Percentiles rank a stretch among this genome's conserved stretches.
Evolutionary conservation across 2,888 invertebrate genomes (phyloP).

Genomic region (Limnephilus lunatus): DNA sequence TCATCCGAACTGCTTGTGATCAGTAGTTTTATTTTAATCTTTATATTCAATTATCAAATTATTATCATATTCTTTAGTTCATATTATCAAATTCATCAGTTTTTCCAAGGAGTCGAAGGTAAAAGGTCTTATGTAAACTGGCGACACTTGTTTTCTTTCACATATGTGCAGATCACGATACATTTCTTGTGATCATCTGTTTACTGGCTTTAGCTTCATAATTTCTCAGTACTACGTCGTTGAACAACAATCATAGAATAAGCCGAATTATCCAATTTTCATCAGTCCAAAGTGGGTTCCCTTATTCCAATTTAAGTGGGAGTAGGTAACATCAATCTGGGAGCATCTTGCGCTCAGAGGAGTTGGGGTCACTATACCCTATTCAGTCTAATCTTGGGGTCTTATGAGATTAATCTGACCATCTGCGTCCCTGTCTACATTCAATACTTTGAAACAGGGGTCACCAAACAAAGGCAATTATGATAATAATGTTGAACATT

Average conservation of each 20-base stretch:
- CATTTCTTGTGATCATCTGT: no score
- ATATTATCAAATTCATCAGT: no score
- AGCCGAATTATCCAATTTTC: neutral
- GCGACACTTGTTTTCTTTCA: no score
- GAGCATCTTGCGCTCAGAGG: neutral
- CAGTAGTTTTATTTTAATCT: no score
- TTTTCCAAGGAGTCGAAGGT: no score
- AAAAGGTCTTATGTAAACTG: no score
- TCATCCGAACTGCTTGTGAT: no score
- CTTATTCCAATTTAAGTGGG: neutral
- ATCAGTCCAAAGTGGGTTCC: neutral
- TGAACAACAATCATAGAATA: neutral
- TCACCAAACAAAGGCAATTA: neutral
- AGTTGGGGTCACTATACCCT: slow-evolving; percentile 15
- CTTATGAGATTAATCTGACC: slow-evolving; percentile 32
- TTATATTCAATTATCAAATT: no score
- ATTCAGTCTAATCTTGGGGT: slow-evolving; percentile 30
- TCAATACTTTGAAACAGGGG: slow-evolving; percentile 14
- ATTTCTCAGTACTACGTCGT: neutral
- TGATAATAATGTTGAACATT: no score
- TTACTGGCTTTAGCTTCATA: neutral
- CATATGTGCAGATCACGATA: no score
- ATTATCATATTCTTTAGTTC: no score
- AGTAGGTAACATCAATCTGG: neutral
- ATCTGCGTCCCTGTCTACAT: slow-evolving; percentile 30